Percentiles rank a stretch among this genome's conserved stretches.
Evolutionary conservation across 2,888 invertebrate species (phyloP).

Genomic region (Pachymerium ferrugineum): DNA sequence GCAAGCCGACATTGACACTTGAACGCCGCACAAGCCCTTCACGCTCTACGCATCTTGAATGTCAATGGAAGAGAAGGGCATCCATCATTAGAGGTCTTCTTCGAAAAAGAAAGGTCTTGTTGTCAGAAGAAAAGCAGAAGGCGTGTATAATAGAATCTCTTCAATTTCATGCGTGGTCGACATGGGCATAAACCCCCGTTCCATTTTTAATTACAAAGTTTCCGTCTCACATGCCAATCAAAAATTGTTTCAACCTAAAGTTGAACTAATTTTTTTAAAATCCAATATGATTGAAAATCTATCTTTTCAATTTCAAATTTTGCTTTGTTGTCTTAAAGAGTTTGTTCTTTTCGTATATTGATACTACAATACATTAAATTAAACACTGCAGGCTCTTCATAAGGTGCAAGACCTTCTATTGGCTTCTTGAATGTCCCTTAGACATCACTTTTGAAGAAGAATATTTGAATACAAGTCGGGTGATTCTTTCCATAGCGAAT

Average conservation of each 20-base stretch:
- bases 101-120: conserved; percentile 25
- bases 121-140: conserved; percentile 25
- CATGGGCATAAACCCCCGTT: conserved; percentile 19
- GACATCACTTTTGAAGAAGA: neutral
- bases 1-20: conserved; percentile 27
- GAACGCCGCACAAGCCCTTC: conserved; percentile 25
- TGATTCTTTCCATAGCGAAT: neutral
- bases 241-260: neutral
- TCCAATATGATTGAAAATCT: neutral
- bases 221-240: conserved; percentile 4
- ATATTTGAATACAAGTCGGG: neutral
- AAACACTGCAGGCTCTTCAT: too few species aligned
- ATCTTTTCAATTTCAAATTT: too few species aligned
- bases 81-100: conserved; percentile 27
- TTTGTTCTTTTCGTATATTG: too few species aligned
- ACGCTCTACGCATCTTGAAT: conserved; percentile 25
- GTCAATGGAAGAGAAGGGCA: conserved; percentile 23
- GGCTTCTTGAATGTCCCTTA: neutral
- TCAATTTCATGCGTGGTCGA: conserved; percentile 19
- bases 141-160: conserved; percentile 27
- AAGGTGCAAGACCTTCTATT: too few species aligned
- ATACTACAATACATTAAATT: too few species aligned
- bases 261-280: too few species aligned
- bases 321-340: too few species aligned
- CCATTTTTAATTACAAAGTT: conserved; percentile 25